A percentile compares a stretch with the other conserved stretches of the same genome.
phyloP scores from a whole-genome alignment of 2,113 vertebrate species.

The Nesogale talazaci region DNA sequence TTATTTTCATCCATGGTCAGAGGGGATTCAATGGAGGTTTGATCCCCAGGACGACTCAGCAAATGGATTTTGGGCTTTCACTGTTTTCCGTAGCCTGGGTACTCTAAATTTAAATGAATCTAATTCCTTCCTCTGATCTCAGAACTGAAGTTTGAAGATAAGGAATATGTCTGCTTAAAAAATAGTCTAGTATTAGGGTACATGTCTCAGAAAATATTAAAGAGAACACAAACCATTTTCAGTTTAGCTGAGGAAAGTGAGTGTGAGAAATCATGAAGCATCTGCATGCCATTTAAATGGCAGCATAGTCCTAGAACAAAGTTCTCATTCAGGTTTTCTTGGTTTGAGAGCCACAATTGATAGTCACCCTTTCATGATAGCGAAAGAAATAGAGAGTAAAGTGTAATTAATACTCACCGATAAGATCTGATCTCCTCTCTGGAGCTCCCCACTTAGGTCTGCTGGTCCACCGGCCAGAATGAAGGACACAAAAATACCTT shows the following conservation, averaged over 20 bases:
- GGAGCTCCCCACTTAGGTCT: constrained; percentile 96
- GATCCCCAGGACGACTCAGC: too few species aligned
- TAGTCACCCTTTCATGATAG: not conserved
- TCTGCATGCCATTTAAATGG: not conserved
- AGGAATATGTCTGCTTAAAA: not conserved
- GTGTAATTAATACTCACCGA: constrained; percentile 90
- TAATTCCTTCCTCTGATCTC: not conserved
- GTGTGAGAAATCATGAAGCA: not conserved
- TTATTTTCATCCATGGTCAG: too few species aligned
- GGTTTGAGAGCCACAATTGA: not conserved
- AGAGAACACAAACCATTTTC: not conserved
- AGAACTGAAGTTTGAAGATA: not conserved
- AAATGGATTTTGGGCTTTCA: too few species aligned
- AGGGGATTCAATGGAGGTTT: too few species aligned
- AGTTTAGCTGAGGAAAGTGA: not conserved
- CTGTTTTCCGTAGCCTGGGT: too few species aligned
- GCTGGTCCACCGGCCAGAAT: constrained; percentile 97
- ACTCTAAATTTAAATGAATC: too few species aligned
- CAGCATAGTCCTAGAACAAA: not conserved
- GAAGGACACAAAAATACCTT: constrained; percentile 99
- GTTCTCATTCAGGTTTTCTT: not conserved
- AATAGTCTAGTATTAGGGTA: not conserved
- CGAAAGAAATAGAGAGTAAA: not conserved
- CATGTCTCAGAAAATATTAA: not conserved
- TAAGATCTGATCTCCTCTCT: constrained; percentile 96